Evolutionary conservation across 2,888 invertebrate species (phyloP), one percentile per base, ranked within the genome.

Genomic region (Saturnia pavonia): DNA sequence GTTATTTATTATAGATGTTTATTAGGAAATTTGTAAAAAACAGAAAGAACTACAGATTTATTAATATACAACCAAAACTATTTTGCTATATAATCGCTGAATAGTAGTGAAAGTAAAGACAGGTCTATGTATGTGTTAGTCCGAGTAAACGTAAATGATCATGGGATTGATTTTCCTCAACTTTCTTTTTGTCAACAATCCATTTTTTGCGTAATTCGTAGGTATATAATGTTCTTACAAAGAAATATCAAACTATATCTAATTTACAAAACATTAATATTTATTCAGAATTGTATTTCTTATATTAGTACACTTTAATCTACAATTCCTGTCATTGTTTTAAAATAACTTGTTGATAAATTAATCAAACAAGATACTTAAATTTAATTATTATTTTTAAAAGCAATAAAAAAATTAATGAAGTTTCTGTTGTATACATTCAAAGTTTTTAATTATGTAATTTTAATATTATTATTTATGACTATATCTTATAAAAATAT

Each of bases 51-150:
- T 54, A 54, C 54, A 54, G n/a, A 54, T 2, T n/a, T 7, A 22
- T 34, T 14, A 4, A 60, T 16, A 63, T n/a, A n/a, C n/a, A n/a
- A n/a, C n/a, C n/a, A 65, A 40, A 40, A 12, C 3, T 65, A 65
- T 8, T n/a, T 19, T 40, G 40, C 40, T 40, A 65, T 40, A 19
- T 40, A 65, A 65, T 22, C n/a, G 40, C 40, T 34, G 19, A 40
- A 6, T 34, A 40, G 11, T 19, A 65, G 65, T 65, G 65, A 65
- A 65, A 65, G 65, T 40, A 40, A 40, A 34, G 19, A 16, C 19
- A 40, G 34, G 65, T 19, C 65, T 65, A 65, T 65, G 65, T 65
- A 65, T 40, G 65, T 40, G 34, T 65, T n/a, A 40, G n/a, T 65
- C 19, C 40, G 19, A 34, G 65, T 65, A 65, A 65, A 65, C 40